Base-by-base conservation (phyloP, 1,140 invertebrate species). In the Drosophila biarmipes region DNA sequence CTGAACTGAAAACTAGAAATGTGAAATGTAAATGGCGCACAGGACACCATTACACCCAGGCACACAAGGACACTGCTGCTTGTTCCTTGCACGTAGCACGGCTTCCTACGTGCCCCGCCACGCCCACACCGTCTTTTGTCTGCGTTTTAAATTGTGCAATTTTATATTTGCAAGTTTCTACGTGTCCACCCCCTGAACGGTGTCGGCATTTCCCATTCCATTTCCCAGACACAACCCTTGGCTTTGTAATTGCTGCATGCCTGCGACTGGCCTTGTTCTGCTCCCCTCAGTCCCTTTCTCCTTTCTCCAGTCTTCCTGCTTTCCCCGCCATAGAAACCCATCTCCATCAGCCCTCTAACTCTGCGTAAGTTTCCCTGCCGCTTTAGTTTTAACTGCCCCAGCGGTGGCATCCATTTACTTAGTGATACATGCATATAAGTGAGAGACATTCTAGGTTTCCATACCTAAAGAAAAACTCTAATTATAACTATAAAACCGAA, bases 1-100 rank as follows among this genome's bases (percentile, higher is more conserved):
- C 84, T 89, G 84, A 89, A 89, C 84, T 89, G 84, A 90, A 89
- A 89, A 89, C 84, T 89, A 89, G 85, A 89, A 89, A 89, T 89
- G 84, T 89, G 84, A 89, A 89, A 84, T 89, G 80, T 80, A 89
- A 89, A 89, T 89, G 84, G 85, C 77, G 73, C 64, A 80, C 63
- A 90, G 79, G 68, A 87, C 82, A 78, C 73, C 52, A 58, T 51
- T 63, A 38, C 61, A 38, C 61, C 48, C 48, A 63, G 42, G 51
- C 57, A 52, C 56, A 61, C 58, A 51, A 66, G 51, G 72, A 77
- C 63, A 77, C 53, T 62, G 35, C 52, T 17, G 59, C 63, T 67
- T 52, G 59, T 67, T 67, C 67, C 79, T 82, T 82, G 57, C 79
- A 73, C 80, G 78, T 80, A 77, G 59, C 17, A 35, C 17, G 17